Evolutionary conservation across 2,113 vertebrate genomes (phyloP), one percentile per base, ranked within the genome.

Genomic region (Paralichthys olivaceus): DNA sequence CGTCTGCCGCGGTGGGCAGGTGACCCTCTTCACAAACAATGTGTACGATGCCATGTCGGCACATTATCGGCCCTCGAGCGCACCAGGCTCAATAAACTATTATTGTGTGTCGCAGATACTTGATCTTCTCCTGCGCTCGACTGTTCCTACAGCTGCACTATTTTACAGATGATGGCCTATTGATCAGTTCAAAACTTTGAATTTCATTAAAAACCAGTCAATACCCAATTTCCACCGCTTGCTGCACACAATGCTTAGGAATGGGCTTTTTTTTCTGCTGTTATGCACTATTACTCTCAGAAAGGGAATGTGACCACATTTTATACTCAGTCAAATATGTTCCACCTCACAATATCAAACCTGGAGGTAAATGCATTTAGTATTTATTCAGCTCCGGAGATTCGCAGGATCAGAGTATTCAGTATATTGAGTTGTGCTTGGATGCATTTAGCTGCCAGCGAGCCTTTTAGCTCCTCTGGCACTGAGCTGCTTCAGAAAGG

Each of bases 131-230:
- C 70, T 9, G 58, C 19, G 8, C 72, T 56, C 25, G 57, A 54
- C 75, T 5, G 45, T 19, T 69, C 81, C 62, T 34, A 88, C 88
- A 90, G 91, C 90, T 92, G 92, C 77, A 85, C 87, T 92, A 82
- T 92, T 93, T 92, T 89, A 94, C 87, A 91, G 92, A 85, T 87
- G 87, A 93, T 91, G 83, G 87, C 60, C 79, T 93, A 95, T 95
- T 92, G 94, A 95, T 94, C 90, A 90, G 75, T 62, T 84, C 84
- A 89, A 93, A 95, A 94, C 91, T 93, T 93, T 92, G 94, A 94
- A 94, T 94, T 94, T 93, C 93, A 95, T 95, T 95, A 94, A 90
- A 93, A 93, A 83, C 58, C 79, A 89, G 91, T 94, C 93, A 92
- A 95, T 94, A 94, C 75, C 90, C 94, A 88, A 94, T 94, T 94